Percentiles rank a stretch among this genome's conserved stretches.
Evolutionary conservation across 2,113 vertebrate species (phyloP).

Genomic region (Setophaga petechia): DNA sequence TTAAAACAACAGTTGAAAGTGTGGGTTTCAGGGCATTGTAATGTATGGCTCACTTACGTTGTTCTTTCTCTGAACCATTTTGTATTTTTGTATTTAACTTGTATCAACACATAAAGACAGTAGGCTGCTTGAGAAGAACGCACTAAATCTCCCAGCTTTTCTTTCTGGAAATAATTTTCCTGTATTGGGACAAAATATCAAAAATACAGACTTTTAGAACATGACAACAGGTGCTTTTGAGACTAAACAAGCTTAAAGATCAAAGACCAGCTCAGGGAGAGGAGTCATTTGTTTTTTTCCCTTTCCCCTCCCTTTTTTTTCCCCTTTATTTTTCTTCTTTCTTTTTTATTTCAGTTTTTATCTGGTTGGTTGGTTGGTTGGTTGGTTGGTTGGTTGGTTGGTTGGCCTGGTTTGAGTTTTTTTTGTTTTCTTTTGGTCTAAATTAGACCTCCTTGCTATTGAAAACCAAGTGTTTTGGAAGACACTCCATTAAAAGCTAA

Average conservation of each 20-base stretch:
- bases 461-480: background rate
- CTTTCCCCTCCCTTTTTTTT: too few relatives aligned
- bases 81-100: background rate
- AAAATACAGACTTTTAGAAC: background rate
- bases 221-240: background rate
- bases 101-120: background rate
- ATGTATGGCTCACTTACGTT: background rate
- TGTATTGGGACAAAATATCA: background rate
- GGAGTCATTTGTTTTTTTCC: too few relatives aligned
- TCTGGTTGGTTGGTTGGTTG: too few relatives aligned
- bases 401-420: background rate
- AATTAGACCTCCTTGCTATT: background rate
- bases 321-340: fast-evolving
- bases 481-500: background rate
- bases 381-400: too few relatives aligned
- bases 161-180: background rate
- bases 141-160: background rate
- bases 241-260: background rate
- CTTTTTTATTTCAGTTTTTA: background rate
- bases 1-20: background rate
- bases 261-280: background rate
- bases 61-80: background rate
- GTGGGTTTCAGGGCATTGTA: background rate
- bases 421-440: background rate
- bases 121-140: background rate